phyloP scores from a whole-genome alignment of 2,888 invertebrate species.

The Chloroclysta siterata region DNA sequence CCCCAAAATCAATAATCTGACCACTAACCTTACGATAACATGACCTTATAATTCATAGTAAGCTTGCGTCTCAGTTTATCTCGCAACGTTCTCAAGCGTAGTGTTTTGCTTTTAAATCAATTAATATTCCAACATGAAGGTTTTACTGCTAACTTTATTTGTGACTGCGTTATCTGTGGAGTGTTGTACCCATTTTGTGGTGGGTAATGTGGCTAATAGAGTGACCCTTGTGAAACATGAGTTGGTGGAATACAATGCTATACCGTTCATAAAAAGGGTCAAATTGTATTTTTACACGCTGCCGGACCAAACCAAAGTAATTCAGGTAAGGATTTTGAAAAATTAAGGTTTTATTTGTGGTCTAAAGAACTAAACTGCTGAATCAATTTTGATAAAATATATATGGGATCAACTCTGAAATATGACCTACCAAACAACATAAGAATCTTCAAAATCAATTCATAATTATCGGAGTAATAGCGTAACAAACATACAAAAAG shows the following conservation, averaged over 20 bases:
- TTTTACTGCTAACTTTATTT: conserved; percentile 19
- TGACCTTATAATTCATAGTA: conserved; percentile 6
- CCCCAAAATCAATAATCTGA: conserved; percentile 20
- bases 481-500: too few species aligned
- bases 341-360: too few species aligned
- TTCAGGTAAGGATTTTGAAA: conserved; percentile 49
- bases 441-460: too few species aligned
- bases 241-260: conserved; percentile 61
- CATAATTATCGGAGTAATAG: too few species aligned
- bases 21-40: conserved; percentile 21
- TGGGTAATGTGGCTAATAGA: conserved; percentile 41
- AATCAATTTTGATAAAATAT: too few species aligned
- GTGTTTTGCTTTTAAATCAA: neutral
- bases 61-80: neutral
- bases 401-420: too few species aligned
- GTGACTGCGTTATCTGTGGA: conserved; percentile 25
- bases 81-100: neutral
- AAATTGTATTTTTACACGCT: conserved; percentile 64
- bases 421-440: too few species aligned
- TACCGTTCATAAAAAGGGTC: conserved; percentile 69
- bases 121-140: conserved; percentile 22
- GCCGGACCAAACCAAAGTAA: conserved; percentile 48
- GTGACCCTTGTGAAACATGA: conserved; percentile 46
- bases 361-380: too few species aligned
- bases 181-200: conserved; percentile 36